Evolutionary conservation across 2,888 invertebrate species (phyloP).

Genomic region (Ormyrus rosae): DNA sequence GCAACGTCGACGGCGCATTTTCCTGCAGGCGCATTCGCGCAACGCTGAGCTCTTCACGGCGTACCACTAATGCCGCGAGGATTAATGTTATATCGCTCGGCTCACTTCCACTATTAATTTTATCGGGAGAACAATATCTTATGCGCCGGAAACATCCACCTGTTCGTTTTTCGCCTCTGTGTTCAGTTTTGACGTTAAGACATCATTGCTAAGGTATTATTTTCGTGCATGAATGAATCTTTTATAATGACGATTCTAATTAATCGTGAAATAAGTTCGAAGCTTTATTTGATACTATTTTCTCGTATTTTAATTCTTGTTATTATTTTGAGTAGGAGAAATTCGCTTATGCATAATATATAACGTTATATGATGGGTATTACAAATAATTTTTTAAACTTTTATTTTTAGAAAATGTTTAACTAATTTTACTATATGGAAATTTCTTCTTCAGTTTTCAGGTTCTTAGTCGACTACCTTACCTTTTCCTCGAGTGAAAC

Average conservation of each 20-base stretch:
- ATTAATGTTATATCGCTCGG: slow-evolving; percentile 70
- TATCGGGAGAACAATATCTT: slow-evolving; percentile 71
- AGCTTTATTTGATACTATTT: not conserved
- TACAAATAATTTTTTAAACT: no score
- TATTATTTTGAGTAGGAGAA: no score
- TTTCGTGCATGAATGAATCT: slow-evolving; percentile 21
- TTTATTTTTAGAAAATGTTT: no score
- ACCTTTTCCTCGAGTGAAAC: no score
- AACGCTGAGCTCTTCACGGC: slow-evolving; percentile 60
- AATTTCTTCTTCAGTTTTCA: no score
- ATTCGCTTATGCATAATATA: no score
- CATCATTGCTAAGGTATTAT: slow-evolving; percentile 37
- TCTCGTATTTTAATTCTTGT: no score
- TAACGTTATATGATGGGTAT: no score
- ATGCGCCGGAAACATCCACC: slow-evolving; percentile 60
- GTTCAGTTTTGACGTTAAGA: slow-evolving; percentile 34
- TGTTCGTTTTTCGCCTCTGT: slow-evolving; percentile 52
- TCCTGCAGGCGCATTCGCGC: slow-evolving; percentile 31
- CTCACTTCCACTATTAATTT: slow-evolving; percentile 71
- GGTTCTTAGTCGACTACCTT: no score
- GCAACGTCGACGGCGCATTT: slow-evolving; percentile 14
- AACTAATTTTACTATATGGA: no score
- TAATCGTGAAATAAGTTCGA: slow-evolving; percentile 13
- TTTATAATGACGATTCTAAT: not conserved
- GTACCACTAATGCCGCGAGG: slow-evolving; percentile 68